A percentile compares a stretch with the other conserved stretches of the same genome.
Evolutionary conservation across 2,888 invertebrate genomes (phyloP).

Genomic region (Branchellion lobata): DNA sequence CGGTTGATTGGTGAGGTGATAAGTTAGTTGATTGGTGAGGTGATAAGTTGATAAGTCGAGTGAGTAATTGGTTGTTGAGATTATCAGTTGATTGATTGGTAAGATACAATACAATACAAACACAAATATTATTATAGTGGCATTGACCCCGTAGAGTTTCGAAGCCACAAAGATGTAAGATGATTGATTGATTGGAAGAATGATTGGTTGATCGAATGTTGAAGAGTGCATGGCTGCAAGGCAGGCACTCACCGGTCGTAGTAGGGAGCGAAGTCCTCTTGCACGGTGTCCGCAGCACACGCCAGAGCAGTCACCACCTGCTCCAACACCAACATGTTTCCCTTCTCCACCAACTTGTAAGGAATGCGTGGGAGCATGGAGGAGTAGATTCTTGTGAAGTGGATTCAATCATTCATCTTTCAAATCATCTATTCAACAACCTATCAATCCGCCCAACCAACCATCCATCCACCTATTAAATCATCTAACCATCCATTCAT

Average conservation of each 20-base stretch:
- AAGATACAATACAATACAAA: too few relatives aligned
- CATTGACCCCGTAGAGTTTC: too few relatives aligned
- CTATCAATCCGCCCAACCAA: too few relatives aligned
- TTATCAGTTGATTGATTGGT: too few relatives aligned
- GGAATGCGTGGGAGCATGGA: not conserved
- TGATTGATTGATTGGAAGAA: too few relatives aligned
- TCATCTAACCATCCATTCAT: not conserved
- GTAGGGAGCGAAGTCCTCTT: conserved; percentile 89
- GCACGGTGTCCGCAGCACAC: conserved; percentile 95
- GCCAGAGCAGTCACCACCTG: conserved; percentile 98
- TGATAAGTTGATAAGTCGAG: too few relatives aligned
- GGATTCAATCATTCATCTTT: not conserved
- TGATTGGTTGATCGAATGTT: too few relatives aligned
- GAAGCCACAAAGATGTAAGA: too few relatives aligned
- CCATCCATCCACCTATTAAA: not conserved
- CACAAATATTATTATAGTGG: not conserved
- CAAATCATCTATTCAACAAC: not conserved
- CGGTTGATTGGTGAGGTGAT: too few relatives aligned
- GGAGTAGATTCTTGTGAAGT: not conserved
- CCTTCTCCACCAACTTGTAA: conserved; percentile 76
- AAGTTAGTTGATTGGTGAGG: too few relatives aligned
- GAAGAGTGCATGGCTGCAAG: too few relatives aligned
- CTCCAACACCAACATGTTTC: conserved; percentile 91
- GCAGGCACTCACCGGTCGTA: conserved; percentile 87
- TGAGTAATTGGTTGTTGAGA: too few relatives aligned